A percentile compares a stretch with the other conserved stretches of the same genome.
These are phyloP conservation scores for Spinibarbus caldwelli DNA, from an alignment of 2,797 vertebrate genomes.

Conservation along the genomic window DNA sequence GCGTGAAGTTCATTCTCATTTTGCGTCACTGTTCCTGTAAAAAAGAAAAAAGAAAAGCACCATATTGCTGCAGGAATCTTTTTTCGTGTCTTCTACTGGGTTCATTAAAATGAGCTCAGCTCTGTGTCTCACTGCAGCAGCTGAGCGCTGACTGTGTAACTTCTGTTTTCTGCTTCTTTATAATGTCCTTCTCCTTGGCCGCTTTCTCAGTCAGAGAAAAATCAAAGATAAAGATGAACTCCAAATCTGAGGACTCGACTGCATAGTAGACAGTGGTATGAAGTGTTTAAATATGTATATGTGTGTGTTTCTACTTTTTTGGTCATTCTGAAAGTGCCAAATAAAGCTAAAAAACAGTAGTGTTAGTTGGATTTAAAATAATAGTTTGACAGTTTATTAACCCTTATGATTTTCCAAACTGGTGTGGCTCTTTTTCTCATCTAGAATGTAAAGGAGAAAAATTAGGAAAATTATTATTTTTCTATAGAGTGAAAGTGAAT, in stretches of 20 bases:
- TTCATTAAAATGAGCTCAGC: slow-evolving; percentile 36
- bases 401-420: background rate
- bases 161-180: slow-evolving; percentile 35
- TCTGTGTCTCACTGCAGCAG: slow-evolving; percentile 33
- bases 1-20: slow-evolving; percentile 7
- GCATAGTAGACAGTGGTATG: background rate
- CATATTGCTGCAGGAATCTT: slow-evolving; percentile 4
- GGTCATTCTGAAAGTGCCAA: background rate
- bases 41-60: background rate
- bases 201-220: slow-evolving; percentile 1
- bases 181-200: slow-evolving; percentile 2
- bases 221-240: slow-evolving; percentile 10
- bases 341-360: background rate
- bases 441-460: background rate
- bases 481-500: background rate
- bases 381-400: background rate
- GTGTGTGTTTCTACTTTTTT: background rate
- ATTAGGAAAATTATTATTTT: background rate
- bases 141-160: slow-evolving; percentile 39
- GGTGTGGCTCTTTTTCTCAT: background rate
- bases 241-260: background rate
- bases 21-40: background rate
- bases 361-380: background rate
- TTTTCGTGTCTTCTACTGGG: slow-evolving; percentile 9
- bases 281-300: background rate